A percentile compares a stretch with the other conserved stretches of the same genome.
Evolutionary conservation across 2,797 vertebrate genomes (phyloP).

Genomic region (Perodicticus potto): DNA sequence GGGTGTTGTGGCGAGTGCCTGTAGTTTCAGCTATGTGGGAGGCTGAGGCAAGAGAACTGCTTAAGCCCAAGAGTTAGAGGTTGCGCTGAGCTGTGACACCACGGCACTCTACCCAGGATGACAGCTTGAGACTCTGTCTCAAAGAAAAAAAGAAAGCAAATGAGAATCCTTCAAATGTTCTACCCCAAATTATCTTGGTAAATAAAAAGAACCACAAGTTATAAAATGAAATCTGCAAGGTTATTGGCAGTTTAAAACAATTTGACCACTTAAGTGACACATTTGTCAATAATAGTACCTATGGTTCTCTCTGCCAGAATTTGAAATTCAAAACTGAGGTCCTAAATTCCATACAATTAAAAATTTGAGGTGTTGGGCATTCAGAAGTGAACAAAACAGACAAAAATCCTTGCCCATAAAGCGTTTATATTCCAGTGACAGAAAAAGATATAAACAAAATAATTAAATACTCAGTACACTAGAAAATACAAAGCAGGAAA

Average conservation of each 20-base stretch:
- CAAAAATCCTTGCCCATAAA: not conserved
- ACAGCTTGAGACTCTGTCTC: too few species aligned
- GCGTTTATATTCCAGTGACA: not conserved
- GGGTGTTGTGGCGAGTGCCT: too few species aligned
- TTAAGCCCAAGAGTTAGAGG: too few species aligned
- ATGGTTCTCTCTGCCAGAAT: not conserved
- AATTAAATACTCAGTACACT: not conserved
- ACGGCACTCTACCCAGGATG: too few species aligned
- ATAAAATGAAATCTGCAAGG: slow-evolving; percentile 27
- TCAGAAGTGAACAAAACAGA: not conserved
- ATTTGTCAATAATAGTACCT: not conserved
- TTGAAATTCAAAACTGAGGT: slow-evolving; percentile 44
- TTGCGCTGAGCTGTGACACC: too few species aligned
- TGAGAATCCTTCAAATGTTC: too few species aligned
- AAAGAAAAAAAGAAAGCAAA: too few species aligned
- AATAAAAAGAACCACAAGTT: not conserved
- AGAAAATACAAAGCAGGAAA: not conserved
- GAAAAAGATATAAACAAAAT: slow-evolving; percentile 23
- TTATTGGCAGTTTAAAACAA: slow-evolving; percentile 45
- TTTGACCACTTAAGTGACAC: not conserved
- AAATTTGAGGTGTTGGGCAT: not conserved
- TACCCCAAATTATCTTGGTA: not conserved
- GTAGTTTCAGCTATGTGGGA: too few species aligned
- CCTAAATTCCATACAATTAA: not conserved
- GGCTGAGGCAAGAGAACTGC: too few species aligned